Conservation (phyloP, 1,140 invertebrate species). For the Octopus bimaculoides region DNA sequence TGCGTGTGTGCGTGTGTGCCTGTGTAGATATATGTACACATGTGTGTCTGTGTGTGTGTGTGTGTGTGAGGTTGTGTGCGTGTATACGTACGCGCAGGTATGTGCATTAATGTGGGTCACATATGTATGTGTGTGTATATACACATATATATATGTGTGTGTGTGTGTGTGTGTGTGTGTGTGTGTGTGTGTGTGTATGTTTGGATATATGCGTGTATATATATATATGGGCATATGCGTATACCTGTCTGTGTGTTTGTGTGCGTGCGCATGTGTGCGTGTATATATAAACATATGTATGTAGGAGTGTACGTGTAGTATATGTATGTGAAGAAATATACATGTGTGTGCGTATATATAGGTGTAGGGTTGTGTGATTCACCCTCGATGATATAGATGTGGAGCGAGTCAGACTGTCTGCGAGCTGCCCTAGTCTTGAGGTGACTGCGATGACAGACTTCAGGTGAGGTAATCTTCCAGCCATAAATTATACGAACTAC, state of each 20-base stretch:
- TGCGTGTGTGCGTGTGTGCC: not conserved
- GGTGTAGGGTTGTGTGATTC: too few relatives aligned
- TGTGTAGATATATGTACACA: not conserved
- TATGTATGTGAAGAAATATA: too few relatives aligned
- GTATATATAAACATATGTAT: too few relatives aligned
- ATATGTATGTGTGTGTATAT: not conserved
- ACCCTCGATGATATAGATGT: too few relatives aligned
- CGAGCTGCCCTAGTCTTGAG: too few relatives aligned
- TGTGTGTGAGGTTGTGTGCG: not conserved
- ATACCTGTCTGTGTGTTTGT: not conserved
- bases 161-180: not conserved
- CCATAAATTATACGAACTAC: too few relatives aligned
- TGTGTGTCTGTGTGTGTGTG: not conserved
- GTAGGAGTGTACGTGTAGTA: too few relatives aligned
- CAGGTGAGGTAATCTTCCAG: too few relatives aligned
- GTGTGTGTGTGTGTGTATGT: not conserved
- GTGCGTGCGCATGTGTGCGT: not conserved
- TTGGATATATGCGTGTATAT: not conserved
- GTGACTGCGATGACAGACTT: too few relatives aligned
- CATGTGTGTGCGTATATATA: too few relatives aligned
- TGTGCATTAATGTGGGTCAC: not conserved
- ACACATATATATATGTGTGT: not conserved
- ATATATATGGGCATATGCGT: too few relatives aligned
- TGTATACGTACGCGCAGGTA: not conserved
- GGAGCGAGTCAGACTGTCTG: too few relatives aligned